Evolutionary conservation across 1,140 invertebrate species (phyloP), one percentile per base, ranked within the genome.

Genomic region (Halesus radiatus): DNA sequence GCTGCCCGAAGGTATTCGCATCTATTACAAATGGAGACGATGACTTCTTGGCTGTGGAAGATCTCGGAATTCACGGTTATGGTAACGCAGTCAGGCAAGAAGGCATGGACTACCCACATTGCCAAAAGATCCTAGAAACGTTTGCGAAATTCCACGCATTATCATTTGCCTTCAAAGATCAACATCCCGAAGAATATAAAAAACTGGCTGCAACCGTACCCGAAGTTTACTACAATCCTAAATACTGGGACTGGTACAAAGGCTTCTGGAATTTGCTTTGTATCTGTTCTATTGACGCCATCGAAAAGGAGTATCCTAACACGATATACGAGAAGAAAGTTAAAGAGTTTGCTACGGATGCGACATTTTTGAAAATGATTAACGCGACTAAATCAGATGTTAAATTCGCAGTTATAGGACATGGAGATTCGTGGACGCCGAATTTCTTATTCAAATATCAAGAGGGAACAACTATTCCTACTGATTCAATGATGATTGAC

Each of bases 341-440:
- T 79, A 86, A 91, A 84, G 84, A 92, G 62, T 90, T 92, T 73
- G 85, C 91, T n/a, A 88, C 88, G 6, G 87, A 88, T 0, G 87
- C 91, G 80, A 81, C 85, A 8, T 89, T 87, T 54, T 56, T 84
- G 8, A 84, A 86, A 15, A 87, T 88, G 87, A 84, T 87, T 1
- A 84, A 85, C 56, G 87, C 87, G 0, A 84, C 83, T 0, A 83
- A 81, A 10, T 80, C 76, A 76, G 87, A 81, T 29, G 78, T 78
- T 50, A 86, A 85, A 15, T 87, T 89, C 50, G 91, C 90, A 37
- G 92, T 93, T 0, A 90, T 95, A 23, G 91, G 90, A 8, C 93
- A 95, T 77, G 94, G 94, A 1, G 94, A 95, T 85, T 92, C 91
- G 37, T 95, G 94, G 94, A 91, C 91, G 0, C 93, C 93, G 53